Base-by-base conservation (phyloP, 1,140 invertebrate species). In the Thaumetopoea pityocampa region DNA sequence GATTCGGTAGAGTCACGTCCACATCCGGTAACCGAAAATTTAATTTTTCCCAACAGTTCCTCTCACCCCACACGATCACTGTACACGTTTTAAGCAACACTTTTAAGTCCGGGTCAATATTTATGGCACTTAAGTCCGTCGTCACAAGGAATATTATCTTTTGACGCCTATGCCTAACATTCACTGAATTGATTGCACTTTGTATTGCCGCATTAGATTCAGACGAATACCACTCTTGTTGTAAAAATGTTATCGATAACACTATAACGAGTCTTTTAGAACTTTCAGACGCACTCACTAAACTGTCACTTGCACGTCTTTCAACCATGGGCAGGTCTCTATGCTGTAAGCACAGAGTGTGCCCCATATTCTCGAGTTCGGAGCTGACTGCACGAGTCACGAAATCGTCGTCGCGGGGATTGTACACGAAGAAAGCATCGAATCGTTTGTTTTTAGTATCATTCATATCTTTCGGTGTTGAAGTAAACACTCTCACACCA, bases 341-440 rank as follows among this genome's bases (percentile, higher is more conserved):
- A 65, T 95, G 93, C 66, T 95, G 94, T 40, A 98, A 86, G 70
- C 96, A 98, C 20, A 98, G 63, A 19, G 77, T 68, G 62, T 80
- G 76, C 0, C 91, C 90, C 5, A 88, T 88, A 50, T 92, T 90
- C 71, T 97, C 94, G 27, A 97, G 70, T 54, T 93, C 92, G 1
- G 92, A 88, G 7, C 92, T 92, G 8, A 96, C 87, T 34, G 91
- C 90, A 51, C 94, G 88, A 2, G 90, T 87, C 7, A 95, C 92
- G 65, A 95, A 93, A 44, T 93, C 90, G 51, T 95, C 92, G 76
- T 97, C 94, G 49, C 93, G 90, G 33, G 92, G 89, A 73, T 92
- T 94, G 85, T 96, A 96, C 17, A 95, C 91, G 61, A 96, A 88
- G 82, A 95, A 96, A 20, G 93, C 94, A 68, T 96, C 95, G 81